Base-by-base conservation (phyloP, 2,113 vertebrate species). In the Hippocampus zosterae region DNA sequence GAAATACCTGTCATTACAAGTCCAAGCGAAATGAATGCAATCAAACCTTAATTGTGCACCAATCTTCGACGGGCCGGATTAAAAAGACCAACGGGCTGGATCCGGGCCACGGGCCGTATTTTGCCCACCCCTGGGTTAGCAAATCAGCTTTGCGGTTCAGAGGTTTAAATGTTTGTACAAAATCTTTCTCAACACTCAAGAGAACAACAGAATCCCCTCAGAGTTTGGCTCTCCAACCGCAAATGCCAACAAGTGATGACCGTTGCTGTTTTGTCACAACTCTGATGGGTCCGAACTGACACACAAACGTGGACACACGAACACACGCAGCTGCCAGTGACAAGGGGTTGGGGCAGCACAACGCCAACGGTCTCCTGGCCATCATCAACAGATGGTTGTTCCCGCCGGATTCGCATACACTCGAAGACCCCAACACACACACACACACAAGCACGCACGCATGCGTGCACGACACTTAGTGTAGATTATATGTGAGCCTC, bases 311-410 rank as follows among this genome's bases (percentile, higher is more conserved):
- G 75, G 19, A 72, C 73, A 77, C 67, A 65, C 48, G 41, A 53
- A 59, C 62, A 65, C 68, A 78, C 73, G 74, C 91, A 92, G 85
- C 88, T 90, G 88, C 75, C 67, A 81, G 63, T 85, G 92, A 90
- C 82, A 85, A 79, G 76, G 76, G 64, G 33, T 73, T 76, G 80
- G 80, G 82, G 68, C 74, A 62, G 74, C 74, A 59, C 78, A 62
- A 33, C 68, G 77, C 75, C 71, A 89, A 88, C 77, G 72, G 81
- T 78, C 67, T 65, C 66, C 73, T 77, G 78, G 75, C 87, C 82
- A 86, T 90, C 88, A 87, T 59, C 42, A 86, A 77, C 88, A 90
- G 87, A 90, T 89, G 90, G 85, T 80, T 57, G 67, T 73, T 82
- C 67, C 61, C 62, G 76, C 61, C 79, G 71, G 68, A 68, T 65